Evolutionary conservation across 2,113 vertebrate genomes (phyloP), one percentile per base, ranked within the genome.

Genomic region (Podarcis cretensis): DNA sequence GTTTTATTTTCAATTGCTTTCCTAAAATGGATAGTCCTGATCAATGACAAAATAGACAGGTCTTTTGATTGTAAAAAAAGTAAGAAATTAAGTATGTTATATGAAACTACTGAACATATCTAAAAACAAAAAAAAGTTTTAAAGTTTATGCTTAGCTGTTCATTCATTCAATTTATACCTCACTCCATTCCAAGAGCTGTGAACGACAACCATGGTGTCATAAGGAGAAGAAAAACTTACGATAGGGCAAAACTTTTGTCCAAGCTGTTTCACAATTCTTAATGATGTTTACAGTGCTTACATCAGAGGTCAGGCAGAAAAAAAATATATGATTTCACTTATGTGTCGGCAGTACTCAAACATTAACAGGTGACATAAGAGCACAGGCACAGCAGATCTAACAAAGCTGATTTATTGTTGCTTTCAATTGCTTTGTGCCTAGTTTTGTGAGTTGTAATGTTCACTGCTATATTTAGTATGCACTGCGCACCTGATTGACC

Each of bases 381-480:
- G 18, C 68, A 83, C 10, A 2, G 0, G 14, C 37, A 84, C 13
- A 90, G 32, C 71, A 66, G 25, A 80, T 93, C 79, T 88, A 85
- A 91, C 78, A 91, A 90, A 93, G 80, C 84, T 48, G 5, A 69
- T 78, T 80, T 85, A 88, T 84, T 57, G 23, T 89, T 87, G 1
- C 0, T 88, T 93, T 93, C 92, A 16, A 87, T 48, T 85, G 43
- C 40, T 83, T 91, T 88, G 87, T 92, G 40, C 80, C 93, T 92
- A 83, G 83, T 93, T 95, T 90, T 92, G 30, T 77, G 78, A 86
- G 37, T 65, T 81, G 77, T 83, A 92, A 82, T 73, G 90, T 88
- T 78, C 89, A 73, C 37, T 37, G 68, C 80, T 89, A 14, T 3
- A 13, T 89, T 83, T 93, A 12, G 69, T 87, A 94, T 93, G 86